phyloP scores from a whole-genome alignment of 2,113 vertebrate genomes.

The Equus quagga region DNA sequence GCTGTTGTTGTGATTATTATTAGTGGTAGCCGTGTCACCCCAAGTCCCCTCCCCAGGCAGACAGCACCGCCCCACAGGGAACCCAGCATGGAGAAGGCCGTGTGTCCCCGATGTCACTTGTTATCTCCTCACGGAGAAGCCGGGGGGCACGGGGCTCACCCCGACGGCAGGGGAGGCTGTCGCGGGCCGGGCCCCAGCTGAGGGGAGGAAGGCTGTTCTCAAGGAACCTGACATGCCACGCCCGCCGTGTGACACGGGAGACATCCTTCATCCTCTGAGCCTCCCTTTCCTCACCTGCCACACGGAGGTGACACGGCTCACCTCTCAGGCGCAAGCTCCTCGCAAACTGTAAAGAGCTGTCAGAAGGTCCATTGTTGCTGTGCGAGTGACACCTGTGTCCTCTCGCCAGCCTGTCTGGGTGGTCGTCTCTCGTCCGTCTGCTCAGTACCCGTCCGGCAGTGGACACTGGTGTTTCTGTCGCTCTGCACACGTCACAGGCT shows the following conservation, averaged over 20 bases:
- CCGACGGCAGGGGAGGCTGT: neutral
- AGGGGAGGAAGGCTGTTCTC: neutral
- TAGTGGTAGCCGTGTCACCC: no score
- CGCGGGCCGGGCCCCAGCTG: neutral
- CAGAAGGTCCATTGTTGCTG: neutral
- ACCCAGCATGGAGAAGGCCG: neutral
- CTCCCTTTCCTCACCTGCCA: neutral
- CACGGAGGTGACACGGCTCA: rapidly evolving
- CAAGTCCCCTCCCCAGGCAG: neutral
- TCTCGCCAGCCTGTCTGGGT: neutral
- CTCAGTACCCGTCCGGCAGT: neutral
- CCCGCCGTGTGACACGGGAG: rapidly evolving
- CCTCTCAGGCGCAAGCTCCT: neutral
- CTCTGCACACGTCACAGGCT: neutral
- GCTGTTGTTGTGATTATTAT: rapidly evolving
- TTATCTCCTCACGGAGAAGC: neutral
- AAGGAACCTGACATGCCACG: neutral
- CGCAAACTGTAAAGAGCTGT: neutral
- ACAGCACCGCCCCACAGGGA: neutral
- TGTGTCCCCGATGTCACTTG: neutral
- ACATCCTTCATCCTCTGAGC: rapidly evolving
- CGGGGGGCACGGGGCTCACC: neutral
- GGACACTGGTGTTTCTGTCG: neutral
- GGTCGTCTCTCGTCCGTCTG: neutral
- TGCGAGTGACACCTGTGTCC: neutral